These are phyloP conservation scores for Coptodon rendalli DNA, from an alignment of 2,113 vertebrate genomes.

Conservation along the genomic window DNA sequence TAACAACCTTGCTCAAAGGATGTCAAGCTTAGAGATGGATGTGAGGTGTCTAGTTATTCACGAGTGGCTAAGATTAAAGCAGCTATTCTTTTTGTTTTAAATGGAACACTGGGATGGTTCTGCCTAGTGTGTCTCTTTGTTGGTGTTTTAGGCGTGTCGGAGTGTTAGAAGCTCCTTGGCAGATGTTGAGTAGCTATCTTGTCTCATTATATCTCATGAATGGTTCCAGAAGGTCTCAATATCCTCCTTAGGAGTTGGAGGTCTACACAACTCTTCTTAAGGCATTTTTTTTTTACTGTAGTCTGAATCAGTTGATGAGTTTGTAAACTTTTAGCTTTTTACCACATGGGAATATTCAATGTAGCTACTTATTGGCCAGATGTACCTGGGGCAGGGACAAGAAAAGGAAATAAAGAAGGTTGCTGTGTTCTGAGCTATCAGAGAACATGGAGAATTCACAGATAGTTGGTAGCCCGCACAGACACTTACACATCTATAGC, in stretches of 20 bases:
- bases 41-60: background rate
- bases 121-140: background rate
- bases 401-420: background rate
- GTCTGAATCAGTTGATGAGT: background rate
- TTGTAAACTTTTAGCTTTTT: background rate
- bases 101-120: background rate
- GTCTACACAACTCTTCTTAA: background rate
- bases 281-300: background rate
- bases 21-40: background rate
- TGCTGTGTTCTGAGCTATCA: background rate
- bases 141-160: background rate
- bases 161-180: background rate
- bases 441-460: background rate
- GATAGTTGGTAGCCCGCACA: background rate
- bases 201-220: background rate
- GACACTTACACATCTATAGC: background rate
- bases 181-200: background rate
- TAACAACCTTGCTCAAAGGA: background rate
- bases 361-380: background rate
- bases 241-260: background rate
- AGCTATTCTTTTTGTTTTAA: background rate
- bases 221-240: background rate
- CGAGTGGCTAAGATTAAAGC: background rate
- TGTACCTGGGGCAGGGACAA: background rate
- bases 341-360: background rate